phyloP scores from a whole-genome alignment of 2,113 vertebrate genomes.

The Alexandromys fortis region DNA sequence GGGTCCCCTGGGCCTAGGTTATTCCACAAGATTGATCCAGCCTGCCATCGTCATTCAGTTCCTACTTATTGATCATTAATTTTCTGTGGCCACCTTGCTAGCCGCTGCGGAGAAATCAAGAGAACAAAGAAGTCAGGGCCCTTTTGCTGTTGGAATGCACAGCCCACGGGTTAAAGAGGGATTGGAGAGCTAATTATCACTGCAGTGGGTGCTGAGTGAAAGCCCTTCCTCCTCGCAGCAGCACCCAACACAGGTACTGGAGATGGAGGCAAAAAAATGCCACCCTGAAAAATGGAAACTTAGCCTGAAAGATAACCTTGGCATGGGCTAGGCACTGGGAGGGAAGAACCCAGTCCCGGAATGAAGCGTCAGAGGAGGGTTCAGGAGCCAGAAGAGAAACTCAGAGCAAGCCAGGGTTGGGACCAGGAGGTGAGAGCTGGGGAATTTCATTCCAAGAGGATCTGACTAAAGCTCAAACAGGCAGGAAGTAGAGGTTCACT shows the following conservation, averaged over 20 bases:
- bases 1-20: not conserved
- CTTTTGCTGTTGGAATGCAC: not conserved
- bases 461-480: not conserved
- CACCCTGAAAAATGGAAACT: not conserved
- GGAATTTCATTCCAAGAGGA: not conserved
- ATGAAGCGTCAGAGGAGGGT: not conserved
- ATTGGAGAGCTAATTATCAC: not conserved
- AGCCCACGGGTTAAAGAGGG: rapidly evolving
- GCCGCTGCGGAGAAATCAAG: not conserved
- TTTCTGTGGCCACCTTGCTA: not conserved
- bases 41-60: not conserved
- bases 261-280: not conserved
- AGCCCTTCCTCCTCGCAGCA: not conserved
- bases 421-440: rapidly evolving
- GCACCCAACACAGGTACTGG: not conserved
- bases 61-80: constrained; percentile 45
- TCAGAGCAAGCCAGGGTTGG: not conserved
- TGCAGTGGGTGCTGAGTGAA: not conserved
- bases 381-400: not conserved
- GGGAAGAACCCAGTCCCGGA: not conserved
- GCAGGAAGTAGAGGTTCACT: not conserved
- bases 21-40: not conserved
- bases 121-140: not conserved
- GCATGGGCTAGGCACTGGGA: not conserved
- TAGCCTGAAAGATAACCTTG: not conserved